Percentiles rank a stretch among this genome's conserved stretches.
phyloP scores from a whole-genome alignment of 2,113 vertebrate species.

The Syngnathus scovelli region DNA sequence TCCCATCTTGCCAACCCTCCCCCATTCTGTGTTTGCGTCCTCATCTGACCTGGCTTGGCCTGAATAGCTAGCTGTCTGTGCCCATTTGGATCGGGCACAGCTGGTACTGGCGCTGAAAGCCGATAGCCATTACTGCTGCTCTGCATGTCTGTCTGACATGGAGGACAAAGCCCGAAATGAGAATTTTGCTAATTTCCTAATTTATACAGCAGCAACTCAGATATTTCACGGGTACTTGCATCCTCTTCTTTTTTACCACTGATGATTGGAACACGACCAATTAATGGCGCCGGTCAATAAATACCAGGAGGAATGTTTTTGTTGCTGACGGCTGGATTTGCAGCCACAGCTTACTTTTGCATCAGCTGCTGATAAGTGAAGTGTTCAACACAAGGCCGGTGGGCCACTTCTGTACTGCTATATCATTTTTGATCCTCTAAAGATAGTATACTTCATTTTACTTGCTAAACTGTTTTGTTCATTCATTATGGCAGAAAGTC shows the following conservation, averaged over 20 bases:
- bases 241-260: too few relatives aligned
- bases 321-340: conserved; percentile 1
- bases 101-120: conserved; percentile 50
- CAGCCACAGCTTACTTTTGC: conserved; percentile 31
- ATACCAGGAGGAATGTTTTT: conserved; percentile 44
- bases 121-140: conserved; percentile 28
- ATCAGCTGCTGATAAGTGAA: conserved; percentile 33
- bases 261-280: neutral
- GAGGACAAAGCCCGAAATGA: conserved; percentile 17
- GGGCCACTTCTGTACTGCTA: neutral
- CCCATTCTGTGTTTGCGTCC: conserved; percentile 41
- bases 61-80: conserved; percentile 38
- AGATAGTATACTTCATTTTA: neutral
- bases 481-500: neutral
- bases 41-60: conserved; percentile 55
- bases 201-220: neutral
- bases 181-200: neutral
- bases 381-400: neutral
- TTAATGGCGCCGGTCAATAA: conserved; percentile 36
- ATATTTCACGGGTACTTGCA: neutral
- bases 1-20: conserved; percentile 1
- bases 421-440: neutral
- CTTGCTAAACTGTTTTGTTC: neutral
- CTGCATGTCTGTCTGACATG: conserved; percentile 13
- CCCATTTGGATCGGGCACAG: conserved; percentile 51